Percentiles rank a stretch among this genome's conserved stretches.
These are phyloP conservation scores for Trissolcus brochymenae DNA, from an alignment of 2,888 invertebrate species.

Conservation along the genomic window DNA sequence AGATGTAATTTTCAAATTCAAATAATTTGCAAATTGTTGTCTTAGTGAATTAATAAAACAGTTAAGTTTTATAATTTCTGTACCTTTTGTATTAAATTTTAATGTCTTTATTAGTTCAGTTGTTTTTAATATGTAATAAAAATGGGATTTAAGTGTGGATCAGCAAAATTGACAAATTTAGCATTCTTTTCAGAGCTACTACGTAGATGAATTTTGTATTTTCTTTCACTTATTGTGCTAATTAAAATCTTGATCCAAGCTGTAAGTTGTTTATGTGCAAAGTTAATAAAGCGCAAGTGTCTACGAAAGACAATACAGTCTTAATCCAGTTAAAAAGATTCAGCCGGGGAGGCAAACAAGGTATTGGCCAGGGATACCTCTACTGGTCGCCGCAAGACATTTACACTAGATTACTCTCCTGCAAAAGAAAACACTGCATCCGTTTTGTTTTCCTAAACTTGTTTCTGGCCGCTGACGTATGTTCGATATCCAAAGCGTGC, in stretches of 20 bases:
- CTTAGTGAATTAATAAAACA: too few species aligned
- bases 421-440: slow-evolving; percentile 58
- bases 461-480: slow-evolving; percentile 32
- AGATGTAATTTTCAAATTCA: too few species aligned
- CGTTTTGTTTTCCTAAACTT: slow-evolving; percentile 24
- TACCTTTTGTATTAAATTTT: too few species aligned
- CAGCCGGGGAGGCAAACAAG: slow-evolving; percentile 71
- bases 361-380: slow-evolving; percentile 61
- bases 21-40: too few species aligned
- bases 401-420: slow-evolving; percentile 65
- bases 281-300: slow-evolving; percentile 37
- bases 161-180: too few species aligned
- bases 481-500: slow-evolving; percentile 60
- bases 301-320: slow-evolving; percentile 15
- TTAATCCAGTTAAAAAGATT: slow-evolving; percentile 73
- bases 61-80: too few species aligned
- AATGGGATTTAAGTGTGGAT: neutral
- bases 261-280: slow-evolving; percentile 26
- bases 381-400: slow-evolving; percentile 62
- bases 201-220: too few species aligned
- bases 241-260: slow-evolving; percentile 18
- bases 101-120: too few species aligned
- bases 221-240: neutral
- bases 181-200: too few species aligned
- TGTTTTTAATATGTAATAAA: neutral